Evolutionary conservation across 2,113 vertebrate species (phyloP).

Genomic region (Capricornis sumatraensis): DNA sequence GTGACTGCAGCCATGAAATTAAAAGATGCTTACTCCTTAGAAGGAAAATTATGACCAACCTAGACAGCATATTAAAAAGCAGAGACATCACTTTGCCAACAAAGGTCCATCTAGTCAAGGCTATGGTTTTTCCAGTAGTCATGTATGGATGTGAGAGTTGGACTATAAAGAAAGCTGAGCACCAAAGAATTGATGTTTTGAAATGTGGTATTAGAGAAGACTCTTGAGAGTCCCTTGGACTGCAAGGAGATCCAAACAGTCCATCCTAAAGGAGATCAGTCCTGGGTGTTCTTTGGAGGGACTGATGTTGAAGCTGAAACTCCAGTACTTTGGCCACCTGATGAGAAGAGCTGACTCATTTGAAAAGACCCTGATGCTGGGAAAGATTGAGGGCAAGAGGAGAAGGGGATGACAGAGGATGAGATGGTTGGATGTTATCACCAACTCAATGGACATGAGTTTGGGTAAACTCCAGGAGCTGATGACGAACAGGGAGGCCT

Average conservation of each 20-base stretch:
- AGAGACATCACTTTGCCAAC: not conserved
- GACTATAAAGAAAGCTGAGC: not conserved
- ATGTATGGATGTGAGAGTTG: not conserved
- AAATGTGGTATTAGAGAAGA: not conserved
- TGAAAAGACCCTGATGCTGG: not conserved
- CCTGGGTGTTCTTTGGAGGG: not conserved
- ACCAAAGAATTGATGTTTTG: fast-evolving
- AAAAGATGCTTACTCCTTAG: fast-evolving
- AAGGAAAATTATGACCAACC: not conserved
- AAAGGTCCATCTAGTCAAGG: not conserved
- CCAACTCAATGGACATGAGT: not conserved
- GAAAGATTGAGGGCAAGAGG: not conserved
- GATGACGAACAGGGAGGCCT: not conserved
- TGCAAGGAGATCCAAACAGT: not conserved
- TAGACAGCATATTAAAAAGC: not conserved
- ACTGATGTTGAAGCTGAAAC: not conserved
- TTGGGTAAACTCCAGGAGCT: not conserved
- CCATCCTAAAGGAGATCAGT: not conserved
- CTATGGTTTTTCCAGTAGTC: not conserved
- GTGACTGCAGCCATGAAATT: not conserved
- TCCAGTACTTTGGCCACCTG: not conserved
- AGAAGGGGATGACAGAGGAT: not conserved
- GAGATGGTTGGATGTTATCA: not conserved
- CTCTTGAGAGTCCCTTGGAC: not conserved
- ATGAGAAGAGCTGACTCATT: fast-evolving